phyloP scores from a whole-genome alignment of 2,113 vertebrate genomes.

The Litocranius walleri region DNA sequence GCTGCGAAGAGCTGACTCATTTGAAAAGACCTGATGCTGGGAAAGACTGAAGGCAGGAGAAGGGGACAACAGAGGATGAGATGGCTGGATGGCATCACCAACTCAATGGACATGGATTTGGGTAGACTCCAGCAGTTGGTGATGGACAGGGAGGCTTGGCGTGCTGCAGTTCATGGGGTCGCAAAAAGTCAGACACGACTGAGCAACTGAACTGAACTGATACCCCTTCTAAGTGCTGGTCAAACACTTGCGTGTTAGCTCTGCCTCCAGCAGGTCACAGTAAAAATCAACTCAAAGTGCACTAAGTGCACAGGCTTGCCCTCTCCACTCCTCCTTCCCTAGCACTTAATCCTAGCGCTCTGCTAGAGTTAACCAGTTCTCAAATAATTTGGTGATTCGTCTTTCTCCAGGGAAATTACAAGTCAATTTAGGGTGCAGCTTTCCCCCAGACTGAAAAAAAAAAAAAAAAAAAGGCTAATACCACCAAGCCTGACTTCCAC shows the following conservation, averaged over 20 bases:
- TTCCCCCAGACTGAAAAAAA: neutral
- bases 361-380: neutral
- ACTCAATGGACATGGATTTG: too few species aligned
- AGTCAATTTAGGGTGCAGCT: neutral
- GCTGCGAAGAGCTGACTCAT: too few species aligned
- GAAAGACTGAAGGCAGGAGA: too few species aligned
- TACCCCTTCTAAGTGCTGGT: neutral
- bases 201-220: too few species aligned
- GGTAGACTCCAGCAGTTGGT: too few species aligned
- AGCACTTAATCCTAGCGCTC: neutral
- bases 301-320: neutral
- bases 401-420: constrained; percentile 46
- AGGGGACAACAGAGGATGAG: too few species aligned
- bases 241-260: neutral
- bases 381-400: neutral
- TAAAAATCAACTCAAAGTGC: neutral
- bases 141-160: too few species aligned
- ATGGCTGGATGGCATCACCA: too few species aligned
- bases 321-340: neutral
- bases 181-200: too few species aligned
- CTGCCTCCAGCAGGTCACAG: neutral
- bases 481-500: neutral
- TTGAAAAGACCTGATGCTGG: too few species aligned
- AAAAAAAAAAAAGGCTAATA: neutral
- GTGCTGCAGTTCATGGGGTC: too few species aligned